Evolutionary conservation across 2,888 invertebrate species (phyloP), one percentile per base, ranked within the genome.

Genomic region (Yponomeuta malinellus): DNA sequence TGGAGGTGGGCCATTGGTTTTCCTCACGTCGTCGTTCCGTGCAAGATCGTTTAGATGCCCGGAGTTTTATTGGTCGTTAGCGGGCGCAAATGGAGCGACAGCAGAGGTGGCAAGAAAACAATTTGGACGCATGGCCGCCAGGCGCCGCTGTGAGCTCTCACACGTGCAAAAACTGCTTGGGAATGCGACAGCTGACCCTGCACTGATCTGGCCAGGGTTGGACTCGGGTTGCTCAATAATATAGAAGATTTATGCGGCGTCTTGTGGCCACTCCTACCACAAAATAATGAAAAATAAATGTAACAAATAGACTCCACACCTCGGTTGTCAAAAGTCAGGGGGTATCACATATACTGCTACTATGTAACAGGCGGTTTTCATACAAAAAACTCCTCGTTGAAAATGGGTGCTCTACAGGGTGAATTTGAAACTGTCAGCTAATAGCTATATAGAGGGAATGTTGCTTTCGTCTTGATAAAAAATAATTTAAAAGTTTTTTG

Each of bases 151-250:
- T 5, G 73, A 70, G 75, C 77, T 79, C 78, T 76, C 74, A 78
- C 75, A 82, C 81, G 83, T 83, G 83, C 86, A 89, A 90, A 89
- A 90, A 89, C 87, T 77, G 74, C 77, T 81, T 89, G 90, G 83
- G 90, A 89, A 86, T 84, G 83, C 81, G 87, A 81, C 90, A 90
- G 89, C 89, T 90, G 90, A 86, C 87, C 83, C 78, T 76, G 75
- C 74, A 71, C 66, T 69, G 73, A 73, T 59, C 76, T 59, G 72
- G 73, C 77, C 84, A 83, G 84, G 77, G 83, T 73, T 74, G 86
- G 74, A 85, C 71, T 83, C 71, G 73, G 78, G 73, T 72, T 73
- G 73, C 68, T 10, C 69, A 59, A 63, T 63, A 67, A 68, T 67
- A 59, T 43, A 33, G 33, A 33, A 33, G 33, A 33, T 33, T 33